Base-by-base conservation (phyloP, 64 coral and sea anemone genomes). In the Platygyra sinensis region DNA sequence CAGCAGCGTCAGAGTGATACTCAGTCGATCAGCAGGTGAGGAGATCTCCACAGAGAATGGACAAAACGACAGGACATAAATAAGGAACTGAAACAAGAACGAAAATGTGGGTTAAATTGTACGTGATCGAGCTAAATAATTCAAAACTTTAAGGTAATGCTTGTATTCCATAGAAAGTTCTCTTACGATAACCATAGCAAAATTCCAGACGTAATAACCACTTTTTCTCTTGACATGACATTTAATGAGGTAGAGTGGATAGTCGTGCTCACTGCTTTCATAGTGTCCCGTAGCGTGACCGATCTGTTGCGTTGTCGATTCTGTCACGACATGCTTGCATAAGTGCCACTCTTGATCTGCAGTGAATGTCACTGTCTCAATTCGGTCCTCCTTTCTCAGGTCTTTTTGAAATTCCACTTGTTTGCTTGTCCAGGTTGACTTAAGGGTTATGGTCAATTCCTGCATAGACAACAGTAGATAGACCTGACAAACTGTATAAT, bases 161-260 rank as follows among this genome's bases (percentile, higher is more conserved):
- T 3, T 16, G 52, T 9, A 55, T 55, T 55, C 13, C 52, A 55
- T 9, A 33, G 8, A 33, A 13, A 8, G 16, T 51, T 38, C 11
- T 14, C 91, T 93, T 91, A 96, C 95, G 32, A 96, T 87, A 75
- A 96, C 87, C 63, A 96, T 62, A 24, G 77, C 82, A 77, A 93
- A 85, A 63, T 96, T 96, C 95, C 95, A 96, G 64, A 96, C 74
- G 67, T 96, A 96, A 33, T 93, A 91, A 12, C 91, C 91, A 79
- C 72, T 83, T 10, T 88, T 96, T 52, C 95, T 87, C 18, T 65
- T 77, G 51, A 94, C 91, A 36, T 93, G 92, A 42, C 62, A 72
- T 72, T 33, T 93, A 22, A 96, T 96, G 24, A 89, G 86, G 36
- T 96, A 96, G 46, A 96, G 73, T 5, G 95, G 95, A 42, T 96